Evolutionary conservation across 2,888 invertebrate species (phyloP).

Genomic region (Unio delphinus): DNA sequence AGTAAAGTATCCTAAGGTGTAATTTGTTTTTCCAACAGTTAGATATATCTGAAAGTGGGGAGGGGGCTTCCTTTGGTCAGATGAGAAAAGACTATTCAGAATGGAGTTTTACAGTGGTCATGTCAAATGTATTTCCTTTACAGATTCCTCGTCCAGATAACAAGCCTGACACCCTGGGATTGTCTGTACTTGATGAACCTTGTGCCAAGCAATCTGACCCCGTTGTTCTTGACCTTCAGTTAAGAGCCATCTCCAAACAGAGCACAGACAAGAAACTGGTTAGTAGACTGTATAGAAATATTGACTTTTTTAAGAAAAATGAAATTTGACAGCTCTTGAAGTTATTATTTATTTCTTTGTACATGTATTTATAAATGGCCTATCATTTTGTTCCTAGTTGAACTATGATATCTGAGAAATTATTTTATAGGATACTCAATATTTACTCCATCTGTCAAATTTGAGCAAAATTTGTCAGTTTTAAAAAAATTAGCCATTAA

Average conservation of each 20-base stretch:
- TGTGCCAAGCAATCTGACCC: constrained; percentile 90
- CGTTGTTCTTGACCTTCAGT: constrained; percentile 84
- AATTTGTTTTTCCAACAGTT: no score
- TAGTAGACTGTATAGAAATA: constrained; percentile 17
- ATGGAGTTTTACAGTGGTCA: not conserved
- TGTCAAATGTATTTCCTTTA: constrained; percentile 1
- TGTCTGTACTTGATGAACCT: constrained; percentile 93
- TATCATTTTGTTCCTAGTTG: no score
- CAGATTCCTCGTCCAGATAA: constrained; percentile 81
- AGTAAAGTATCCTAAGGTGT: no score
- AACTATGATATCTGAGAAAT: no score
- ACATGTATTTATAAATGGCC: no score
- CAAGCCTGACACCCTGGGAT: constrained; percentile 78
- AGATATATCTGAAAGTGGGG: no score
- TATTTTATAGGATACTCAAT: no score
- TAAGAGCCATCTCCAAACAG: constrained; percentile 83
- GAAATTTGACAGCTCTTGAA: not conserved
- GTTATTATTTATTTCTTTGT: no score
- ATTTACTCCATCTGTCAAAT: no score
- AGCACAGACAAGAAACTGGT: constrained; percentile 77
- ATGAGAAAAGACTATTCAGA: not conserved
- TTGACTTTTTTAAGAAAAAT: not conserved
- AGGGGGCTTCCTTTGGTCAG: no score
- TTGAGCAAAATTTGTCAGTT: no score
- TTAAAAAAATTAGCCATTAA: no score